These are phyloP conservation scores for Fopius arisanus DNA, from an alignment of 1,140 invertebrate species.

Conservation along the genomic window DNA sequence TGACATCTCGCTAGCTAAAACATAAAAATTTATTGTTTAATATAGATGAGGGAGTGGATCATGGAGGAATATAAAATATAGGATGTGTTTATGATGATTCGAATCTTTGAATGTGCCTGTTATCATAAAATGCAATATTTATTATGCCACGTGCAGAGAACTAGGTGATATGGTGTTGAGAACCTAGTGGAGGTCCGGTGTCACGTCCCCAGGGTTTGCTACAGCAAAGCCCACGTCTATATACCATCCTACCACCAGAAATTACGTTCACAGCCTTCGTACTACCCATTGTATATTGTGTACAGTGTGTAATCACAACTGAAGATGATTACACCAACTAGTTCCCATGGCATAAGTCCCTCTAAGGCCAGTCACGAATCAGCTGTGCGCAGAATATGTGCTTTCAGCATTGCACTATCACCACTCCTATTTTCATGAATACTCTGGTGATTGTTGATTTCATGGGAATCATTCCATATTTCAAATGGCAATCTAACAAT, in stretches of 20 bases:
- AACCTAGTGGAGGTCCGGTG: neutral
- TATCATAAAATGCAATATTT: neutral
- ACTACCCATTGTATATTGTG: neutral
- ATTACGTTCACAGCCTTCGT: neutral
- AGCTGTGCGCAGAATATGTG: neutral
- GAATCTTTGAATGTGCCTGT: neutral
- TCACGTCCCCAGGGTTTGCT: neutral
- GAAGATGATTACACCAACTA: neutral
- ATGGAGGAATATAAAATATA: too few relatives aligned
- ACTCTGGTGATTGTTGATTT: too few relatives aligned
- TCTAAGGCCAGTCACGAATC: neutral
- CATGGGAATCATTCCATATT: too few relatives aligned
- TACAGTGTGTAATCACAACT: neutral
- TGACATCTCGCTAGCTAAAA: conserved; percentile 52
- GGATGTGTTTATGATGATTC: too few relatives aligned
- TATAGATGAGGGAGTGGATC: too few relatives aligned
- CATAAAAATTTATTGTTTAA: too few relatives aligned
- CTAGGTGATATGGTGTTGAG: neutral
- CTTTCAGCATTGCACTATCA: neutral
- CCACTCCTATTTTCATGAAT: too few relatives aligned
- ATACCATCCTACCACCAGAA: neutral
- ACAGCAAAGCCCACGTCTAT: neutral
- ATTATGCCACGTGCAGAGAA: neutral
- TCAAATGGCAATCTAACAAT: too few relatives aligned
- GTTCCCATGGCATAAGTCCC: neutral